Evolutionary conservation across 2,797 vertebrate species (phyloP).

Genomic region (Chrosomus eos): DNA sequence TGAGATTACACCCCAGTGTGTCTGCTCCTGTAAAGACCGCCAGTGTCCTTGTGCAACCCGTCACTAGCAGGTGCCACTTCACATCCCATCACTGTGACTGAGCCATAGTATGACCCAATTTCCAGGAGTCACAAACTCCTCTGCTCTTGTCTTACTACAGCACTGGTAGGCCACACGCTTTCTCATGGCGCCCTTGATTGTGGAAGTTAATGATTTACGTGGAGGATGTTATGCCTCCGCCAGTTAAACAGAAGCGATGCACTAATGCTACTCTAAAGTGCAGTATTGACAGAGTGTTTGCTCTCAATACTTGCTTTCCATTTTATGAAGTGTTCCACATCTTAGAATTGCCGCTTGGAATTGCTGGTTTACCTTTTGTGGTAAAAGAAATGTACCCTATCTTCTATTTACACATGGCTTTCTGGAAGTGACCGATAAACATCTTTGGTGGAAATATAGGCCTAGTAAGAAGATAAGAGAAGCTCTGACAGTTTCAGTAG

Average conservation of each 20-base stretch:
- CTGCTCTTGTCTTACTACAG: slow-evolving; percentile 3
- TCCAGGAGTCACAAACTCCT: slow-evolving; percentile 42
- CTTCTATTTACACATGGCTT: not conserved
- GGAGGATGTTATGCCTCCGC: not conserved
- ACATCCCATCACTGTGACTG: slow-evolving; percentile 10
- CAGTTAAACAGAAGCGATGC: slow-evolving; percentile 3
- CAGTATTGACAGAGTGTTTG: not conserved
- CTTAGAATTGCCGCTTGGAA: not conserved
- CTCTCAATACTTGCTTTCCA: not conserved
- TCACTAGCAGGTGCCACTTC: slow-evolving; percentile 47
- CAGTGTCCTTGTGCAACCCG: slow-evolving; percentile 51
- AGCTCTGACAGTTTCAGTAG: not conserved
- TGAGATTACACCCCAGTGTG: slow-evolving; percentile 74
- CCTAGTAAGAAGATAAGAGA: not conserved
- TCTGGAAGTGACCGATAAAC: not conserved
- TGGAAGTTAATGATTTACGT: slow-evolving; percentile 42
- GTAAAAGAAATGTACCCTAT: not conserved
- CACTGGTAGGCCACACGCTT: slow-evolving; percentile 26
- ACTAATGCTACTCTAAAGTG: slow-evolving; percentile 12
- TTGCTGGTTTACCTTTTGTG: not conserved
- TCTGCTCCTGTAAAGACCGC: slow-evolving; percentile 65
- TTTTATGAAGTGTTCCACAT: not conserved
- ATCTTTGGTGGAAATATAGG: not conserved
- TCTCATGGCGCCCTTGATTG: slow-evolving; percentile 28
- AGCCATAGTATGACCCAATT: slow-evolving; percentile 37